These are phyloP conservation scores for Stomorhina lunata DNA, from an alignment of 2,888 invertebrate species.

Conservation along the genomic window DNA sequence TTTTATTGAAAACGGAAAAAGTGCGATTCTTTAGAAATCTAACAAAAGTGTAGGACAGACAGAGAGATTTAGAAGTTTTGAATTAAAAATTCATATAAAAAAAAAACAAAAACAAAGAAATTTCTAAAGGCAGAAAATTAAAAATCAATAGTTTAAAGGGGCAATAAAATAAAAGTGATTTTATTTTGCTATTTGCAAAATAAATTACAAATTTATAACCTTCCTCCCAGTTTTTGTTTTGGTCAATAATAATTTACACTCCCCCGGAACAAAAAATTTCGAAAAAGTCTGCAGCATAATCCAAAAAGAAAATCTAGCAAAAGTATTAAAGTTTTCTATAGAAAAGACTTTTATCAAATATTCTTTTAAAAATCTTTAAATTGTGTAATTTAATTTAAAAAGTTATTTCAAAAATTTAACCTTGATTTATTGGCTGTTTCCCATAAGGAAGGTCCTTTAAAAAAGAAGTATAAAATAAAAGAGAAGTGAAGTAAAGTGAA, in stretches of 20 bases:
- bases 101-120: conserved; percentile 8
- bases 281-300: not conserved
- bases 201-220: not conserved
- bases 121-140: conserved; percentile 14
- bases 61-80: not conserved
- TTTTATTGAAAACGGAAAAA: not conserved
- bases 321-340: no score
- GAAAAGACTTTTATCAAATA: no score
- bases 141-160: conserved; percentile 45
- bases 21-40: not conserved
- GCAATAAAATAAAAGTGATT: not conserved
- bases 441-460: no score
- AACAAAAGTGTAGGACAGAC: conserved; percentile 7
- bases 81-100: not conserved
- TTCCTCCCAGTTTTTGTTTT: conserved; percentile 19
- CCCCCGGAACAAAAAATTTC: not conserved
- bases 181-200: not conserved
- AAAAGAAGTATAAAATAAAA: not conserved
- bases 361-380: no score
- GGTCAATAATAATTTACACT: not conserved
- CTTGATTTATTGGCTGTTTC: not conserved
- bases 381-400: no score
- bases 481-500: not conserved
- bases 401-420: not conserved
- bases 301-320: no score